A percentile compares a stretch with the other conserved stretches of the same genome.
Conservation (phyloP, 2,888 invertebrate genomes). For the Sinotaia quadrata region DNA sequence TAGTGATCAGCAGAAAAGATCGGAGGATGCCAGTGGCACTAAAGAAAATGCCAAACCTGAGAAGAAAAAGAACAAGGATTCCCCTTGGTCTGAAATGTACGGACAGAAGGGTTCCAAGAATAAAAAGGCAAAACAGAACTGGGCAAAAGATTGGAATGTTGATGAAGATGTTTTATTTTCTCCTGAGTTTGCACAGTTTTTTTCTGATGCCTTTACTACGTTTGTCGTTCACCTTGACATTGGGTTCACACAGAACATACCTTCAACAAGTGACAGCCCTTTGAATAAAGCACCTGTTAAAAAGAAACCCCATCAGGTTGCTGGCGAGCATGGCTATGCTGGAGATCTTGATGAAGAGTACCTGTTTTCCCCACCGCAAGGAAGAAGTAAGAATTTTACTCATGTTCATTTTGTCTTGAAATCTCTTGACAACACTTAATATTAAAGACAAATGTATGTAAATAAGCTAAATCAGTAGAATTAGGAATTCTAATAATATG, state of each 20-base stretch:
- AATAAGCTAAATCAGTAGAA: too few relatives aligned
- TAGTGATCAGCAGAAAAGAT: slow-evolving; percentile 14
- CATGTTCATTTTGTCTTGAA: too few relatives aligned
- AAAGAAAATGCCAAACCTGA: slow-evolving; percentile 24
- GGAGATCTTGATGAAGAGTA: slow-evolving; percentile 53
- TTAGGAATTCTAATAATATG: too few relatives aligned
- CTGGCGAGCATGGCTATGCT: slow-evolving; percentile 46
- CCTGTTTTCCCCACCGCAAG: slow-evolving; percentile 45
- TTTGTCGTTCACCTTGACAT: slow-evolving; percentile 58
- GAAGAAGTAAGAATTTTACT: neutral
- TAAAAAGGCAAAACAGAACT: slow-evolving; percentile 21
- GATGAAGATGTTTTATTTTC: slow-evolving; percentile 32
- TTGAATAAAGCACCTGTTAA: slow-evolving; percentile 25
- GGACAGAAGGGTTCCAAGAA: slow-evolving; percentile 37
- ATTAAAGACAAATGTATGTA: too few relatives aligned
- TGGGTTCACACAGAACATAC: slow-evolving; percentile 49
- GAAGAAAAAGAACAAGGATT: slow-evolving; percentile 21
- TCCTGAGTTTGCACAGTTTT: slow-evolving; percentile 31
- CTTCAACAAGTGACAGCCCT: slow-evolving; percentile 39
- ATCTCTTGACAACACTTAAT: too few relatives aligned
- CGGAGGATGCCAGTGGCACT: neutral
- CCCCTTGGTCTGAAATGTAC: slow-evolving; percentile 28
- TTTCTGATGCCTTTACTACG: slow-evolving; percentile 49
- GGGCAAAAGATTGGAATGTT: slow-evolving; percentile 36
- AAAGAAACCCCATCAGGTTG: slow-evolving; percentile 45